Evolutionary conservation across 1,140 invertebrate species (phyloP).

Genomic region (Dinoponera quadriceps): DNA sequence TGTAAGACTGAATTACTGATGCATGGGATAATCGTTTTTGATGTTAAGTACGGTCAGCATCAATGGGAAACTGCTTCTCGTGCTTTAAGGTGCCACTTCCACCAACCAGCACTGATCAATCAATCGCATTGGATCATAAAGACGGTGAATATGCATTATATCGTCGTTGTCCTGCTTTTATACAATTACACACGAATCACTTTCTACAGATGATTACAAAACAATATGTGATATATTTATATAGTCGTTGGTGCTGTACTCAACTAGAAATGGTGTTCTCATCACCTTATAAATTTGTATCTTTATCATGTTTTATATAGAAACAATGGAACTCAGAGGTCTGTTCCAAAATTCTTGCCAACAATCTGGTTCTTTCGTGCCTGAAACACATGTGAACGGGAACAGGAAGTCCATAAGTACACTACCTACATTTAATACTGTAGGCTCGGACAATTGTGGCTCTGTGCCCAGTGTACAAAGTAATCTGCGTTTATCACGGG

Average conservation of each 20-base stretch:
- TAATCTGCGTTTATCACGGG: conserved; percentile 81
- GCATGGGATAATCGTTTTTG: conserved; percentile 80
- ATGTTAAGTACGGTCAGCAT: conserved; percentile 85
- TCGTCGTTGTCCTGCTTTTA: neutral
- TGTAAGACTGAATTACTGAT: conserved; percentile 85
- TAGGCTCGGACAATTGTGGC: conserved; percentile 85
- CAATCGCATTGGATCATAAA: conserved; percentile 86
- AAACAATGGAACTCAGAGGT: conserved; percentile 87
- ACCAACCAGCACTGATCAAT: conserved; percentile 86
- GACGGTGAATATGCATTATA: conserved; percentile 86
- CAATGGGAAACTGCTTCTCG: conserved; percentile 93
- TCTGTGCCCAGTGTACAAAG: conserved; percentile 82
- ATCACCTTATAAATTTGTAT: neutral
- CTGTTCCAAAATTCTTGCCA: conserved; percentile 86
- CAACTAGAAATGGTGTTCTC: neutral
- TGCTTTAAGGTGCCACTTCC: conserved; percentile 90
- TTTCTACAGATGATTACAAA: conserved; percentile 7
- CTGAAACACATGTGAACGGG: conserved; percentile 84
- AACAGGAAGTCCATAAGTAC: conserved; percentile 82
- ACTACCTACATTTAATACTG: conserved; percentile 81
- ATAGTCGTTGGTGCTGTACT: neutral
- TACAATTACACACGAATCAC: neutral
- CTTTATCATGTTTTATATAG: conserved; percentile 79
- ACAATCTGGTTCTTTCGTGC: conserved; percentile 85
- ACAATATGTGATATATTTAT: neutral